Evolutionary conservation across 1,140 invertebrate species (phyloP), one percentile per base, ranked within the genome.

Genomic region (Wiebesia pumilae): DNA sequence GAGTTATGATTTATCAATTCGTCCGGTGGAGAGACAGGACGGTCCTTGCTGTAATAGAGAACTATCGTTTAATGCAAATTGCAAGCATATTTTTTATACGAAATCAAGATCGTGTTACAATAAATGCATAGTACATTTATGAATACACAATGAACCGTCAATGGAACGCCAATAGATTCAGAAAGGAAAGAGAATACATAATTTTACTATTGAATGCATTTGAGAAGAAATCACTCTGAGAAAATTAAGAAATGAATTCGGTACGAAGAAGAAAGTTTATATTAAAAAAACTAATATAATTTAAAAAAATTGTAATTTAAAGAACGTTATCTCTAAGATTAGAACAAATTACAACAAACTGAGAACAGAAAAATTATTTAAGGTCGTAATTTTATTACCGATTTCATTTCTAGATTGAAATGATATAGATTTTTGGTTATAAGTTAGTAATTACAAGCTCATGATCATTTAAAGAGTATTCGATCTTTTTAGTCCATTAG

Each of bases 11-110:
- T 92, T 81, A 91, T 91, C 71, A 92, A 92, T 88, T 94, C 94
- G 89, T 91, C 90, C 89, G 93, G 92, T 90, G 91, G 94, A 89
- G 94, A 94, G 90, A 93, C 93, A 88, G 94, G 94, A 90, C 93
- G 94, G 90, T 95, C 95, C 94, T 94, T 95, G 92, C 94, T 95
- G 91, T 65, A 93, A 92, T 90, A 88, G 47, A 88, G 58, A 88
- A 71, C 30, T 33, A 54, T 54, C 21, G 58, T 79, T 35, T 33
- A 87, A 14, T 35, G 51, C 65, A 21, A 62, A 3, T 21, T 62
- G 24, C 24, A 10, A 62, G 10, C 58, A 67, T 7, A 69, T 27
- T 2, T 62, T 47, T 27, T 27, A 4, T 2, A 62, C 27, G 14
- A 81, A 65, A 43, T 81, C 19, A 62, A 81, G 24, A 19, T 69